Percentiles rank a stretch among this genome's conserved stretches.
These are phyloP conservation scores for Rhogogaster chlorosoma DNA, from an alignment of 2,888 invertebrate species.

Conservation along the genomic window DNA sequence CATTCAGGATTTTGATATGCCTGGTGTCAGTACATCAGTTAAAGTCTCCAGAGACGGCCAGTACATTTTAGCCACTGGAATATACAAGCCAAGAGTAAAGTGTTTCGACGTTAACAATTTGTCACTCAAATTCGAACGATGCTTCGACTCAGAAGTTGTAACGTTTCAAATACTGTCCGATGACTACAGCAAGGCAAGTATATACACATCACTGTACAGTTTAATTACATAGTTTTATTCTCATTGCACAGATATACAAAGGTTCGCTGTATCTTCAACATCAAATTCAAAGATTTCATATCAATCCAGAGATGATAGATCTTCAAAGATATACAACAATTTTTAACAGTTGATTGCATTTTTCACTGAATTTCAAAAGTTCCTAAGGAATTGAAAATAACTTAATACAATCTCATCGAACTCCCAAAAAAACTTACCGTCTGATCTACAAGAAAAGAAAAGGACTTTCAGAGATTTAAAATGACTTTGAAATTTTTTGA, in stretches of 20 bases:
- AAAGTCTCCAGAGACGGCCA: constrained; percentile 94
- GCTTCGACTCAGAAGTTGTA: constrained; percentile 98
- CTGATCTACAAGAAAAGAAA: background rate
- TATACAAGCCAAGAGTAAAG: constrained; percentile 97
- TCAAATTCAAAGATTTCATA: too few relatives aligned
- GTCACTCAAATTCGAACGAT: constrained; percentile 98
- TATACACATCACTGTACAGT: background rate
- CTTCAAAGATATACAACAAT: background rate
- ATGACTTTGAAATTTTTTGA: constrained; percentile 1
- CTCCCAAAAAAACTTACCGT: background rate
- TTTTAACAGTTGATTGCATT: background rate
- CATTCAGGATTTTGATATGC: constrained; percentile 99
- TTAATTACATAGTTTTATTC: background rate
- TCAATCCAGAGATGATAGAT: background rate
- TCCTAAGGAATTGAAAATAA: background rate
- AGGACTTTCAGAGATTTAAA: background rate
- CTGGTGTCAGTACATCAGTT: constrained; percentile 92
- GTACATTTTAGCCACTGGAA: constrained; percentile 94
- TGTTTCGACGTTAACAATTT: constrained; percentile 98
- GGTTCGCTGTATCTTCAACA: too few relatives aligned
- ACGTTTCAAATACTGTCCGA: constrained; percentile 95
- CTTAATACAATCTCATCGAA: too few relatives aligned
- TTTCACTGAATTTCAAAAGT: background rate
- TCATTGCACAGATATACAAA: background rate
- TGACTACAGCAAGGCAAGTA: constrained; percentile 94